Evolutionary conservation across 2,888 invertebrate genomes (phyloP).

Genomic region (Melanchra persicariae): DNA sequence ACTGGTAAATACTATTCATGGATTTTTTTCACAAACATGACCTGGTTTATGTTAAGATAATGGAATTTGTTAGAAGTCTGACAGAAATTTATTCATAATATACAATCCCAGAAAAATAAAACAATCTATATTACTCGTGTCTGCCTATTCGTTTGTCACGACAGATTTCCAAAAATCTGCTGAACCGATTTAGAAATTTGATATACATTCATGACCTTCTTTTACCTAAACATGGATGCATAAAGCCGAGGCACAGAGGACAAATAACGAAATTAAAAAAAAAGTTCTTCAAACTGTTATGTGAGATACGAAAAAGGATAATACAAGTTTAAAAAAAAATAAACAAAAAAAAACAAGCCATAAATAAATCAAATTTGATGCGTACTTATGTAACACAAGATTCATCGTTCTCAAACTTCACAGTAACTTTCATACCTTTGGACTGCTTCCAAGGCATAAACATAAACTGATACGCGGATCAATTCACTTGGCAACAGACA

Average conservation of each 20-base stretch:
- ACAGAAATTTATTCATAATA: neutral
- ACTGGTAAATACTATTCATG: constrained; percentile 5
- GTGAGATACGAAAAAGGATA: too few relatives aligned
- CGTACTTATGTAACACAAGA: neutral
- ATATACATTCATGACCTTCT: too few relatives aligned
- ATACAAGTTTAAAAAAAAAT: too few relatives aligned
- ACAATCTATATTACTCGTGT: neutral
- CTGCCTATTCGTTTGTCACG: too few relatives aligned
- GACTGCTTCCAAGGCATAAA: constrained; percentile 29
- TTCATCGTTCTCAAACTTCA: constrained; percentile 17
- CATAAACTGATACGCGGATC: constrained; percentile 26
- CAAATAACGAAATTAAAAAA: too few relatives aligned
- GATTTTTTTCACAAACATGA: constrained; percentile 22
- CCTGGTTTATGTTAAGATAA: constrained; percentile 17
- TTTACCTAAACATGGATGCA: too few relatives aligned
- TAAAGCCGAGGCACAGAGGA: too few relatives aligned
- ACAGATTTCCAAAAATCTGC: too few relatives aligned
- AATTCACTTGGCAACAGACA: constrained; percentile 42
- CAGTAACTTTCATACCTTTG: constrained; percentile 14
- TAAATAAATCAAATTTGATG: neutral
- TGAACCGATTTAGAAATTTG: too few relatives aligned
- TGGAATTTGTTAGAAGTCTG: constrained; percentile 15
- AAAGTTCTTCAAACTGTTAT: too few relatives aligned
- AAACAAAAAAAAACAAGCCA: too few relatives aligned
- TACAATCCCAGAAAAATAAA: neutral